Conservation (phyloP, 2,113 vertebrate species). For the Pandion haliaetus region DNA sequence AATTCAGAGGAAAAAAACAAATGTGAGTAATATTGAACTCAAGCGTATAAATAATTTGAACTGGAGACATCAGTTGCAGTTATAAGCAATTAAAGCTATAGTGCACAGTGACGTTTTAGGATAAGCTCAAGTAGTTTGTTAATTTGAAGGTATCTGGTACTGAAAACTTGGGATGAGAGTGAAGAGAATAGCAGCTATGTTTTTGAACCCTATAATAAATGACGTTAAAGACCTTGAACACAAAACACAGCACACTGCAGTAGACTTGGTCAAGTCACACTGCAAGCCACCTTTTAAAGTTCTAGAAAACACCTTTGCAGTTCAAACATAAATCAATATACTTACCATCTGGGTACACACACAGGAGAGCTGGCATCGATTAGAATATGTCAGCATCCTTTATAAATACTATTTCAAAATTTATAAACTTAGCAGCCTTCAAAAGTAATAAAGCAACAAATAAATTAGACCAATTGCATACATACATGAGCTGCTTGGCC, state of each 20-base stretch:
- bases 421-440: not conserved
- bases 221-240: not conserved
- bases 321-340: not conserved
- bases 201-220: not conserved
- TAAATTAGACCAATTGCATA: slow-evolving; percentile 5
- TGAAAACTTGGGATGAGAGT: not conserved
- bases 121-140: not conserved
- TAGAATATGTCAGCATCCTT: not conserved
- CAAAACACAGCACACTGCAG: not conserved
- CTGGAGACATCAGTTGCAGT: not conserved
- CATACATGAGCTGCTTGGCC: slow-evolving; percentile 77
- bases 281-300: not conserved
- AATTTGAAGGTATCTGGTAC: not conserved
- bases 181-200: not conserved
- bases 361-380: not conserved
- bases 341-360: not conserved
- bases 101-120: not conserved
- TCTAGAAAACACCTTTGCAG: not conserved
- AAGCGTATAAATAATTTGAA: not conserved
- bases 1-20: not conserved
- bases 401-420: not conserved
- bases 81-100: not conserved
- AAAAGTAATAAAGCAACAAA: not conserved
- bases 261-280: not conserved
- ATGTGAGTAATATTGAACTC: not conserved